Base-by-base conservation (phyloP, 1,140 invertebrate species). In the Neotoxoptera formosana region DNA sequence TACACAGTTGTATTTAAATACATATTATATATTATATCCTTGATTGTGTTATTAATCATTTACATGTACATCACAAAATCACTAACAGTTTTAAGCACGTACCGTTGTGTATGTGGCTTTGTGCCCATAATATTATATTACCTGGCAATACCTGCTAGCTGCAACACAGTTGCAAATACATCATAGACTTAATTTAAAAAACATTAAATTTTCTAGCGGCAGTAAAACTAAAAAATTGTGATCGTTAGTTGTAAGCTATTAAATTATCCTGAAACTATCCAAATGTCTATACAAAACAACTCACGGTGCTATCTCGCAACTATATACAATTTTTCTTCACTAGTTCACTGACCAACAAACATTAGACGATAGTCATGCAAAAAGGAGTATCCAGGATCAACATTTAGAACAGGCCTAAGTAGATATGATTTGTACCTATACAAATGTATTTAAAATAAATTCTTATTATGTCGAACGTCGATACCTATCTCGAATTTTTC, bases 1-100 rank as follows among this genome's bases (percentile, higher is more conserved):
- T 91, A 91, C 90, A 91, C 60, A 91, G 90, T 91, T 91, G 60
- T 91, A 91, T 91, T 83, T 76, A 47, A 91, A 91, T 91, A 91
- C 60, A 83, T 81, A 76, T 48, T 76, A 91, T 48, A 76, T 91
- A 91, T 91, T 34, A 91, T 81, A 91, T 91, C 45, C 45, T 51
- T 21, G 76, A 56, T 81, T 48, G 67, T 83, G 47, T 76, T 91
- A 30, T 81, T 48, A 91, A 53, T 81, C n/a, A 81, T 91, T 91
- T 91, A 53, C 51, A 53, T 53, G 21, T 53, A 36, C n/a, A 20
- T 76, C 30, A 34, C n/a, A 76, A 17, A 76, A n/a, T 76, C 11
- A n/a, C 60, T 17, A n/a, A 76, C 30, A 14, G 30, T 76, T 76
- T 76, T 76, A n/a, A 76, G n/a, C n/a, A 76, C 60, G 60, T 67